Base-by-base conservation (phyloP, 37 sponge, comb jelly and placozoan genomes). In the Oscarella lobularis region DNA sequence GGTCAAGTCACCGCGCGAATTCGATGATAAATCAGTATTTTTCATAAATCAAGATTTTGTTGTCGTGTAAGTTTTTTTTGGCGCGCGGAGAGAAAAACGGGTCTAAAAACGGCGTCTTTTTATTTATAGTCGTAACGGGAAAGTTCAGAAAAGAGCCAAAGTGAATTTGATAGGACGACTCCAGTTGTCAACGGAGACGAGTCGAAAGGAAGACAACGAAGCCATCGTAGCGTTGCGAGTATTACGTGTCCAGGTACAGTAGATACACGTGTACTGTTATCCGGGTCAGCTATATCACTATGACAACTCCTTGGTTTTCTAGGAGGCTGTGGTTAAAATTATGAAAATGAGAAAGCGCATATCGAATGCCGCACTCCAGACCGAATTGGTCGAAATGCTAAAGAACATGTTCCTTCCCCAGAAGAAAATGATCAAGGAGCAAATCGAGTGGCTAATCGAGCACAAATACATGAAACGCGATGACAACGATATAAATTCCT, bases 351-450 rank as follows among this genome's bases (percentile, higher is more conserved):
- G 95, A 0, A 94, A 90, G 76, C 74, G 72, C 38, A 79, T 94
- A 39, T 77, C 76, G 1, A 87, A 90, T 54, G 85, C 88, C 35
- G 88, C 88, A 14, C 86, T 94, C 30, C 95, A 94, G 83, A 90
- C 86, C 20, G 95, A 94, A 66, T 81, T 94, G 79, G 86, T 94
- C 32, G 88, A 94, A 74, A 90, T 94, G 5, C 86, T 94, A 35
- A 94, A 90, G 81, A 94, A 94, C 86, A 94, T 94, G 95, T 94
- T 94, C 38, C 83, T 90, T 14, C 95, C 95, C 2, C 91, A 84
- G 3, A 94, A 94, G 86, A 87, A 87, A 77, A 90, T 94, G 91
- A 87, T 94, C 66, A 94, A 94, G 86, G 95, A 94, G 38, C 95
- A 94, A 74, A 87, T 94, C 35, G 95, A 94, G 75, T 90, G 91